Conservation (phyloP, 2,113 vertebrate genomes). For the Electrona antarctica region DNA sequence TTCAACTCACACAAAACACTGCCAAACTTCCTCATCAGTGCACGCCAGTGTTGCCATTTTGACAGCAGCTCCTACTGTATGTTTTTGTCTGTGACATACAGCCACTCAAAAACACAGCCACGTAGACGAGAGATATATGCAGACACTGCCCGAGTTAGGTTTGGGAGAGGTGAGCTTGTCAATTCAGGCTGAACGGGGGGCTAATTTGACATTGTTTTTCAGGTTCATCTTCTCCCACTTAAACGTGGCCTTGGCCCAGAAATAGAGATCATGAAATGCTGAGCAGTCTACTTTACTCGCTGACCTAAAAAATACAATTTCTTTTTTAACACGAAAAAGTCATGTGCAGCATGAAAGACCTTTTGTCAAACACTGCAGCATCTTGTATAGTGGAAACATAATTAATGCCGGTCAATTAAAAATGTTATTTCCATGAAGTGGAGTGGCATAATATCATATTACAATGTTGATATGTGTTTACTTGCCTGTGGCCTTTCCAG, state of each 20-base stretch:
- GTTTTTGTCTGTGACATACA: slow-evolving; percentile 12
- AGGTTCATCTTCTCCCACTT: slow-evolving; percentile 54
- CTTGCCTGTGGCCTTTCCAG: background rate
- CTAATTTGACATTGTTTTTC: slow-evolving; percentile 70
- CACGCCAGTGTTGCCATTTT: slow-evolving; percentile 26
- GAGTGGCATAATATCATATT: background rate
- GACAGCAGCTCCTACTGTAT: slow-evolving; percentile 28
- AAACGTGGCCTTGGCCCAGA: slow-evolving; percentile 44
- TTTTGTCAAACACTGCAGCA: background rate
- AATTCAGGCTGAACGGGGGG: slow-evolving; percentile 66
- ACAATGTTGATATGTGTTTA: background rate
- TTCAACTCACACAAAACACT: too few species aligned
- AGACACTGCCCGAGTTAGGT: slow-evolving; percentile 1
- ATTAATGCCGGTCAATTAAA: background rate
- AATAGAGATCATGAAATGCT: slow-evolving; percentile 54
- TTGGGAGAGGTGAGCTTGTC: slow-evolving; percentile 65
- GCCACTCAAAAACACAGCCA: slow-evolving; percentile 27
- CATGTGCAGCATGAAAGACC: background rate
- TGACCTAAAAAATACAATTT: slow-evolving; percentile 34
- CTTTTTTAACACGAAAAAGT: slow-evolving; percentile 9
- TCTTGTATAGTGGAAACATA: background rate
- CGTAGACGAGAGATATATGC: slow-evolving; percentile 41
- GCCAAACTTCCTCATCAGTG: too few species aligned
- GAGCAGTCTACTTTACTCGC: slow-evolving; percentile 19
- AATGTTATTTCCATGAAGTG: background rate